Evolutionary conservation across 2,888 invertebrate species (phyloP).

Genomic region (Incurvaria masculella): DNA sequence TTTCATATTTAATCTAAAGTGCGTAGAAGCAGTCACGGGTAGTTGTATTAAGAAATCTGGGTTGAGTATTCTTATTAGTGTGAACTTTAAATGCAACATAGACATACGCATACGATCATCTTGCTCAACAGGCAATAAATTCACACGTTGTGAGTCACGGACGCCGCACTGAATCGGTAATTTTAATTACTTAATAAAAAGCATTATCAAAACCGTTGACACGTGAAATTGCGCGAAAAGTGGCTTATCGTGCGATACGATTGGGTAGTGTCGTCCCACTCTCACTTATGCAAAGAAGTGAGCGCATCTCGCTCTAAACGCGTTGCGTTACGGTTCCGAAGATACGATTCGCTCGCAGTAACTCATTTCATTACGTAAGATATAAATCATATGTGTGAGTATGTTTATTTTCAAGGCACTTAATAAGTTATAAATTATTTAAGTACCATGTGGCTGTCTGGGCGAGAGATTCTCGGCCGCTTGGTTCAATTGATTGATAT

Average conservation of each 20-base stretch:
- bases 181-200: conserved; percentile 53
- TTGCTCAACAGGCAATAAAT: too few species aligned
- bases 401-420: conserved; percentile 55
- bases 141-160: too few species aligned
- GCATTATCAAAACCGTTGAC: conserved; percentile 45
- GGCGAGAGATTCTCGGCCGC: not conserved
- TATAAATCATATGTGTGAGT: conserved; percentile 53
- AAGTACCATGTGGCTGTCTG: conserved; percentile 1
- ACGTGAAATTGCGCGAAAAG: conserved; percentile 39
- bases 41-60: too few species aligned
- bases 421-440: conserved; percentile 51
- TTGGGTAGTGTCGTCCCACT: conserved; percentile 31
- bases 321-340: not conserved
- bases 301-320: not conserved
- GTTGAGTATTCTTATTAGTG: too few species aligned
- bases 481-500: not conserved
- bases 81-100: too few species aligned
- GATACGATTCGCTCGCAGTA: not conserved
- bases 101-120: too few species aligned
- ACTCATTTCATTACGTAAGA: conserved; percentile 19
- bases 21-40: too few species aligned
- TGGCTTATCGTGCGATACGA: conserved; percentile 30
- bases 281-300: conserved; percentile 24
- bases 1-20: too few species aligned
- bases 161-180: conserved; percentile 1